Evolutionary conservation across 2,113 vertebrate genomes (phyloP).

Genomic region (Trichechus manatus): DNA sequence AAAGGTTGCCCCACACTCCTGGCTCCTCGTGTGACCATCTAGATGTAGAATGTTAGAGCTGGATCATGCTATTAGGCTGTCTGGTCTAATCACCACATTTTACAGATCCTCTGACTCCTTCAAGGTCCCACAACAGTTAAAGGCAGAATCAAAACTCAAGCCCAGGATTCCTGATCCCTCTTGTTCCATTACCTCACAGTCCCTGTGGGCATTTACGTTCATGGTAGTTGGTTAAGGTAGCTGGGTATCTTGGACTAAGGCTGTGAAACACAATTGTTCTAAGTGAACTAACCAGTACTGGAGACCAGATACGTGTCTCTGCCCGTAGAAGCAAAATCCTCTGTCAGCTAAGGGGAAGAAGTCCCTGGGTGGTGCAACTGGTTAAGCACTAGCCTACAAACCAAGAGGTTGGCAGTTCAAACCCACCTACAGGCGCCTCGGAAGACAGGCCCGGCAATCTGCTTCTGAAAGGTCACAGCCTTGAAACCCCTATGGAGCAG

Average conservation of each 20-base stretch:
- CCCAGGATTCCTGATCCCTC: background rate
- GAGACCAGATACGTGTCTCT: background rate
- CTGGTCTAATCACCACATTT: background rate
- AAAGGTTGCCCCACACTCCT: background rate
- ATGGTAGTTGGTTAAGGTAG: background rate
- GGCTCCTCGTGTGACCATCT: accelerated
- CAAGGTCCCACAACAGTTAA: background rate
- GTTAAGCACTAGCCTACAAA: background rate
- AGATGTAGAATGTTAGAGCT: background rate
- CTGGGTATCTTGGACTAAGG: background rate
- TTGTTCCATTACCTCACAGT: background rate
- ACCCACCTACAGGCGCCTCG: background rate
- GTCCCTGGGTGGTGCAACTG: background rate
- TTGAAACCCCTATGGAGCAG: background rate
- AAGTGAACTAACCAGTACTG: background rate
- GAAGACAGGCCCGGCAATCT: background rate
- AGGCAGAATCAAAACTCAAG: background rate
- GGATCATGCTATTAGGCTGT: background rate
- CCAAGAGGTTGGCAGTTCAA: background rate
- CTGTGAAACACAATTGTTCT: background rate
- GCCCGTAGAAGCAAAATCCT: background rate
- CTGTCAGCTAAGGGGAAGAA: background rate
- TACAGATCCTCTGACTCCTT: background rate
- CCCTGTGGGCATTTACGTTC: background rate
- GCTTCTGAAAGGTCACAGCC: background rate